phyloP scores from a whole-genome alignment of 1,140 invertebrate genomes.

The Pogonomyrmex barbatus region DNA sequence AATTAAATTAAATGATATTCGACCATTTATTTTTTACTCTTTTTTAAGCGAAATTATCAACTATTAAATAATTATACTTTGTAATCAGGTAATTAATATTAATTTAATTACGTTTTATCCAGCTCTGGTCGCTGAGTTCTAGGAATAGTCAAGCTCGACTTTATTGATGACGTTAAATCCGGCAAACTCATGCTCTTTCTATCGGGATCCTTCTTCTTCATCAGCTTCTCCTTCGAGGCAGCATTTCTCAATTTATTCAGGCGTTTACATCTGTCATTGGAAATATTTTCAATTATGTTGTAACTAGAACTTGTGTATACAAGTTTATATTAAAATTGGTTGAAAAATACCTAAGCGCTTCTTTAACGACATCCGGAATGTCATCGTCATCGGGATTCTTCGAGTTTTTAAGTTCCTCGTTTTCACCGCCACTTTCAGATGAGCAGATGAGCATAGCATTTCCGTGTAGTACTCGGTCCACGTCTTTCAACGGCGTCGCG shows the following conservation, averaged over 20 bases:
- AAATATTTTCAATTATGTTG: not conserved
- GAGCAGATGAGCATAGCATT: constrained; percentile 90
- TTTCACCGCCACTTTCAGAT: constrained; percentile 84
- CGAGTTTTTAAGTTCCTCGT: constrained; percentile 68
- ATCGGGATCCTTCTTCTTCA: constrained; percentile 77
- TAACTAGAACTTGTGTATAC: no score
- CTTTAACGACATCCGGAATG: constrained; percentile 84
- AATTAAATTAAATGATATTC: no score
- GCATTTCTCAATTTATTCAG: constrained; percentile 82
- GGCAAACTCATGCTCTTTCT: constrained; percentile 84
- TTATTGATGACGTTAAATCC: constrained; percentile 77
- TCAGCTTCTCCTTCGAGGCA: constrained; percentile 68
- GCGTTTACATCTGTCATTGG: constrained; percentile 78
- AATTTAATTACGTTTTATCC: constrained; percentile 45
- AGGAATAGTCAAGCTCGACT: constrained; percentile 73
- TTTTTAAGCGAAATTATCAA: not conserved
- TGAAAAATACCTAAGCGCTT: constrained; percentile 76
- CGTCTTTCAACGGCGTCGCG: constrained; percentile 91
- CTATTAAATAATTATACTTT: not conserved
- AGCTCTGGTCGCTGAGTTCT: constrained; percentile 10
- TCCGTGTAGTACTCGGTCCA: constrained; percentile 89
- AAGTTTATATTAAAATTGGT: not conserved
- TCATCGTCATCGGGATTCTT: constrained; percentile 73
- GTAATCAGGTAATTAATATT: not conserved
- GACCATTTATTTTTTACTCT: not conserved